Conservation (phyloP, 2,113 vertebrate species). For the Nymphicus hollandicus region DNA sequence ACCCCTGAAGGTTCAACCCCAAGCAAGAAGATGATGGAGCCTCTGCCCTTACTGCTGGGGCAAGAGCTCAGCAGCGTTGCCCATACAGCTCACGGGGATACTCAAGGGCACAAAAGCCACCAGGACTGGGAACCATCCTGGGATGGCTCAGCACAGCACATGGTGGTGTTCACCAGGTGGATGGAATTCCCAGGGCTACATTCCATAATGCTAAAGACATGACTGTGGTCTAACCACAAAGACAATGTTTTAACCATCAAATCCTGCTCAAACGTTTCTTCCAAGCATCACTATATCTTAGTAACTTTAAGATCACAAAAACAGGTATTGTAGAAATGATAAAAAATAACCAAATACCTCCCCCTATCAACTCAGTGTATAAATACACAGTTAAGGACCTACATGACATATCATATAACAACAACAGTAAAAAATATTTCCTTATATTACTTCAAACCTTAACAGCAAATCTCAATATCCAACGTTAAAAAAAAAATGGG, state of each 20-base stretch:
- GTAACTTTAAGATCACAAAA: background rate
- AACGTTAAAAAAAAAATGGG: background rate
- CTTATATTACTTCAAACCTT: background rate
- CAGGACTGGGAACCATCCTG: background rate
- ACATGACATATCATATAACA: background rate
- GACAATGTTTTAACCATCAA: background rate
- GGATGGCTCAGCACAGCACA: rapidly evolving
- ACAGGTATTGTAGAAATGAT: background rate
- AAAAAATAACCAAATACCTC: background rate
- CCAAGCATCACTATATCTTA: background rate
- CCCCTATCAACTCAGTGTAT: background rate
- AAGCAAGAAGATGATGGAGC: background rate
- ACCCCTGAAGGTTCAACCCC: rapidly evolving
- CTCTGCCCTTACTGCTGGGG: too few species aligned
- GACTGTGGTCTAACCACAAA: background rate
- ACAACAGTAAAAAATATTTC: background rate
- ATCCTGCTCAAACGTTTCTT: background rate
- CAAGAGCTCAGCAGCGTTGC: background rate
- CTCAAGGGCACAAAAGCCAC: background rate
- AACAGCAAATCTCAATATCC: background rate
- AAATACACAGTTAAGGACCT: background rate
- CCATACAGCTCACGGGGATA: background rate
- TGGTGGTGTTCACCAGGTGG: rapidly evolving
- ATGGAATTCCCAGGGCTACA: rapidly evolving
- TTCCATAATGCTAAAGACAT: background rate